Evolutionary conservation across 2,113 vertebrate species (phyloP), one percentile per base, ranked within the genome.

Genomic region (Myotis brandtii): DNA sequence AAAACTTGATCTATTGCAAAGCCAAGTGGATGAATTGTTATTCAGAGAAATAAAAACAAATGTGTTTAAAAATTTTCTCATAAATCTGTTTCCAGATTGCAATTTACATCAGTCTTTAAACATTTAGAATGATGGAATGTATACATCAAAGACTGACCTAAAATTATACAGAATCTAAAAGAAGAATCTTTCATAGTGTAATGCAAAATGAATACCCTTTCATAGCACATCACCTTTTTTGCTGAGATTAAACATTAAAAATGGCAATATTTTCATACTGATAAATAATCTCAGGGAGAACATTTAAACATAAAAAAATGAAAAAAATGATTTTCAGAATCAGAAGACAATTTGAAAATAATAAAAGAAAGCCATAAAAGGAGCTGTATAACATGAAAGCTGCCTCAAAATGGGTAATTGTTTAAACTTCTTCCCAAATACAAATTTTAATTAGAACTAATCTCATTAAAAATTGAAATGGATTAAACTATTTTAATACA

Each of bases 1-100:
- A 95, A 93, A 93, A 77, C 21, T 86, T 88, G 86, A 92, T 89
- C 66, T 83, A 76, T 59, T 86, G n/a, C 27, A 83, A 97, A 95
- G 21, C 16, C 70, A 93, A 95, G n/a, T 82, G 76, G 91, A 76
- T 20, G 30, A n/a, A 95, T 70, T 92, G 48, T 93, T 97, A 85
- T 84, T 88, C 79, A 62, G 76, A 81, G 62, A 97, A 96, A 90
- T 86, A 21, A 72, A 92, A 97, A 89, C 21, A 97, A 94, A 94
- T 80, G 17, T 85, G 54, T 82, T 80, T 93, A 37, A 67, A 92
- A 85, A 34, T 70, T 13, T 92, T 21, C 14, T 14, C 87, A 88
- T 91, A 93, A 95, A 92, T 97, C 56, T 81, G 43, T 64, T 85
- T 25, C 5, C 11, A 90, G 30, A 88, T 86, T 96, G 17, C 14